phyloP scores from a whole-genome alignment of 1,140 invertebrate genomes.

The Drosophila yakuba region DNA sequence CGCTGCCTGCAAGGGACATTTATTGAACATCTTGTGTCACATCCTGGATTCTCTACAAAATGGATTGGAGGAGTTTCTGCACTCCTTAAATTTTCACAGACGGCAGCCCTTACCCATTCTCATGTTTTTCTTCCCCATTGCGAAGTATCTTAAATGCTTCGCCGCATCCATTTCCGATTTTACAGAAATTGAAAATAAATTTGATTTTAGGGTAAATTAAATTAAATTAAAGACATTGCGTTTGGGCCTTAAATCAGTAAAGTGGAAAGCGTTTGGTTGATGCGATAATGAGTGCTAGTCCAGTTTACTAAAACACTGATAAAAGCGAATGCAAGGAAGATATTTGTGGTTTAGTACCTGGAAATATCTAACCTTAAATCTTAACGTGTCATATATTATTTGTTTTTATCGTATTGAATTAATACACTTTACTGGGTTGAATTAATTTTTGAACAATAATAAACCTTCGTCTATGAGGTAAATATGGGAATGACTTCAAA shows the following conservation, averaged over 20 bases:
- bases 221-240: slow-evolving; percentile 57
- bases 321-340: no score
- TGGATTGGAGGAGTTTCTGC: slow-evolving; percentile 14
- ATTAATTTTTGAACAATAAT: slow-evolving; percentile 1
- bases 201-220: slow-evolving; percentile 72
- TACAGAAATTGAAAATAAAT: slow-evolving; percentile 71
- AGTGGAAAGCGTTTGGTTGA: background rate
- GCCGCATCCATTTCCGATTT: background rate
- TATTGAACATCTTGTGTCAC: slow-evolving; percentile 61
- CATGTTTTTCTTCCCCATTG: background rate
- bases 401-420: no score
- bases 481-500: background rate
- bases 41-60: slow-evolving; percentile 19
- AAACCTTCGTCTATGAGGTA: background rate
- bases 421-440: background rate
- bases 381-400: no score
- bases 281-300: no score
- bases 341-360: no score
- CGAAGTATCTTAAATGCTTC: slow-evolving; percentile 3
- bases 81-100: slow-evolving; percentile 2
- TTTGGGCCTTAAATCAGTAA: background rate
- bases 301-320: no score
- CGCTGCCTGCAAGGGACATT: slow-evolving; percentile 54
- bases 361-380: background rate
- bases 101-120: background rate